A percentile compares a stretch with the other conserved stretches of the same genome.
These are phyloP conservation scores for Helicolenus hilgendorfi DNA, from an alignment of 2,797 vertebrate species.

Conservation along the genomic window DNA sequence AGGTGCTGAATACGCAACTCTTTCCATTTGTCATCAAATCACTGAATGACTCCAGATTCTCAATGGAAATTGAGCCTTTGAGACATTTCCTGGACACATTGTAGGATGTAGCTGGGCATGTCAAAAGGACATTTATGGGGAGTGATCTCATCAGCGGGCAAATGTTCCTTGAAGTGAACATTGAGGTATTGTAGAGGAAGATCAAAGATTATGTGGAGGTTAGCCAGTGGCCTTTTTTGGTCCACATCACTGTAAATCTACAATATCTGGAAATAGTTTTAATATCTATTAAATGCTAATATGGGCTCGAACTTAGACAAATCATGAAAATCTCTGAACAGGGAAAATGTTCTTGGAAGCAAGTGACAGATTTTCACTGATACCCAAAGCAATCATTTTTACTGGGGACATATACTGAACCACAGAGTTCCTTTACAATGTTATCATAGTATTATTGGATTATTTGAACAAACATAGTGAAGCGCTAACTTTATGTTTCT, in stretches of 20 bases:
- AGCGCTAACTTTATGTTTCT: background rate
- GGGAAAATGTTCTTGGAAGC: constrained; percentile 23
- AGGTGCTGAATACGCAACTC: constrained; percentile 60
- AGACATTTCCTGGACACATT: constrained; percentile 47
- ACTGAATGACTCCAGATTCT: constrained; percentile 35
- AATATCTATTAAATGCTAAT: constrained; percentile 48
- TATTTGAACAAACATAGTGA: constrained; percentile 39
- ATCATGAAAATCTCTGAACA: constrained; percentile 19
- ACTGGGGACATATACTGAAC: background rate
- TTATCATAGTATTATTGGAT: constrained; percentile 1
- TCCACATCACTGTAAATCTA: constrained; percentile 44
- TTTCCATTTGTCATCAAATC: constrained; percentile 73
- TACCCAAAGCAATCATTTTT: constrained; percentile 8
- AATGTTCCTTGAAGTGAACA: constrained; percentile 33
- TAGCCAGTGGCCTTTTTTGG: constrained; percentile 48
- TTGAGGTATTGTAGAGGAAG: constrained; percentile 33
- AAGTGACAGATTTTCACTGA: constrained; percentile 20
- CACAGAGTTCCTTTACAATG: constrained; percentile 18
- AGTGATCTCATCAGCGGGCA: constrained; percentile 56
- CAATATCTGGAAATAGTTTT: constrained; percentile 25
- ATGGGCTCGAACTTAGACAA: constrained; percentile 9
- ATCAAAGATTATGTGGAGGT: constrained; percentile 32
- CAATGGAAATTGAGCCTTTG: constrained; percentile 27
- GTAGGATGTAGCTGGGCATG: constrained; percentile 19
- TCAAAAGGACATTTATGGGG: constrained; percentile 45